A percentile compares a stretch with the other conserved stretches of the same genome.
Conservation (phyloP, 2,113 vertebrate genomes). For the Lagenorhynchus albirostris region DNA sequence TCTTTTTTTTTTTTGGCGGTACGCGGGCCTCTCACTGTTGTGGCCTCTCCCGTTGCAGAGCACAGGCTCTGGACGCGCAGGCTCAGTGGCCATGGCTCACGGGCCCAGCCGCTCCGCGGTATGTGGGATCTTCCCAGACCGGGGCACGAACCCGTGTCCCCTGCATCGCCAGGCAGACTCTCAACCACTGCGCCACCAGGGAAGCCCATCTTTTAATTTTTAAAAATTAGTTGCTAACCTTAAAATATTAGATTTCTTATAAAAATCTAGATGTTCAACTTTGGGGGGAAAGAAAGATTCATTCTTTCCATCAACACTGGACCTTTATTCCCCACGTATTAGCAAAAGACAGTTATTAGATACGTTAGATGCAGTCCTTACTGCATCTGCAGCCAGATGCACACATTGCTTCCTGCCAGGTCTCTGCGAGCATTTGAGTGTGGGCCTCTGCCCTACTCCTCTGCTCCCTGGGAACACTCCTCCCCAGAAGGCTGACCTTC, state of each 20-base stretch:
- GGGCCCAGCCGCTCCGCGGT: too few relatives aligned
- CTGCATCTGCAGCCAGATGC: background rate
- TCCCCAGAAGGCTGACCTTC: background rate
- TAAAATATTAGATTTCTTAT: background rate
- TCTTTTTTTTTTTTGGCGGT: background rate
- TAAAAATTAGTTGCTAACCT: background rate
- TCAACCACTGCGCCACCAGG: too few relatives aligned
- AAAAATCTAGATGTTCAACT: background rate
- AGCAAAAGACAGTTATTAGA: background rate
- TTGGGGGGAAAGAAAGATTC: accelerated
- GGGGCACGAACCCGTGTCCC: too few relatives aligned
- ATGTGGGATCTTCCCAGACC: too few relatives aligned
- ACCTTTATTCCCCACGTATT: background rate
- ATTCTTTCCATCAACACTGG: background rate
- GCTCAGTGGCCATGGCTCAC: too few relatives aligned
- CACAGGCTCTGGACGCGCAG: too few relatives aligned
- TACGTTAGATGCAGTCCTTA: background rate
- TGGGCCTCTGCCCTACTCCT: background rate
- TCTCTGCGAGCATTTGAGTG: background rate
- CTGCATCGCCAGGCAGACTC: too few relatives aligned
- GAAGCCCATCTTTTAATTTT: background rate
- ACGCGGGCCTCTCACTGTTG: too few relatives aligned
- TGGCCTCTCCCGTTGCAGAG: too few relatives aligned
- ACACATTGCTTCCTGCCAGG: background rate
- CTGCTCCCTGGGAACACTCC: background rate